Evolutionary conservation across 2,797 vertebrate species (phyloP), one percentile per base, ranked within the genome.

Genomic region (Hyperoplus lanceolatus): DNA sequence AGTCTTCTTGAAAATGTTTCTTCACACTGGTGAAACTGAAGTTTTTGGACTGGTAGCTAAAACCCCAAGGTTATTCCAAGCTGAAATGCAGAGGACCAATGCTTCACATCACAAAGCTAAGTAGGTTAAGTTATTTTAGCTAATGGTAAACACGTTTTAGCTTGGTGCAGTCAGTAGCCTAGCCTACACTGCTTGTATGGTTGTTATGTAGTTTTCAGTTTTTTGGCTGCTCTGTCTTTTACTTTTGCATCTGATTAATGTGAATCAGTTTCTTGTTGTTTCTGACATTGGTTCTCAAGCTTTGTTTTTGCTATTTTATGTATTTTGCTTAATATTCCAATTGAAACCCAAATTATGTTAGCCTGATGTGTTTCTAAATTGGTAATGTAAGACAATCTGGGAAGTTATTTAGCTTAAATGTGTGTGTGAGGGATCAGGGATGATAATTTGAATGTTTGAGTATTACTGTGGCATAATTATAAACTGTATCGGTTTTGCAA

Each of bases 21-120:
- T 10, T 16, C 4, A 21, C 10, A 15, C 11, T 1, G 0, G 11
- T 2, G 18, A 53, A 41, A 29, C 39, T 0, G 21, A 68, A 39
- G 5, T 18, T 38, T 12, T 15, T 5, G 15, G 6, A 10, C 4
- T 1, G 59, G 6, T 8, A 38, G 12, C 3, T 36, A 29, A 14
- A n/a, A 12, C 3, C 1, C 2, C 53, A 60, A 8, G 3, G 3
- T 18, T 53, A 6, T 39, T 64, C 9, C 54, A 1, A 4, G 6
- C 0, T 10, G 49, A 55, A 7, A 11, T 21, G n/a, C 12, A 0
- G 11, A 43, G 16, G 55, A 68, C 8, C 12, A 13, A 1, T 0
- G 4, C 43, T 46, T 38, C 10, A 1, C 53, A 18, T 38, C 58
- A 16, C 38, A 5, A 43, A 77, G 43, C 1, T 16, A 48, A 63